Conservation (phyloP, 2,113 vertebrate species). For the Laterallus jamaicensis region DNA sequence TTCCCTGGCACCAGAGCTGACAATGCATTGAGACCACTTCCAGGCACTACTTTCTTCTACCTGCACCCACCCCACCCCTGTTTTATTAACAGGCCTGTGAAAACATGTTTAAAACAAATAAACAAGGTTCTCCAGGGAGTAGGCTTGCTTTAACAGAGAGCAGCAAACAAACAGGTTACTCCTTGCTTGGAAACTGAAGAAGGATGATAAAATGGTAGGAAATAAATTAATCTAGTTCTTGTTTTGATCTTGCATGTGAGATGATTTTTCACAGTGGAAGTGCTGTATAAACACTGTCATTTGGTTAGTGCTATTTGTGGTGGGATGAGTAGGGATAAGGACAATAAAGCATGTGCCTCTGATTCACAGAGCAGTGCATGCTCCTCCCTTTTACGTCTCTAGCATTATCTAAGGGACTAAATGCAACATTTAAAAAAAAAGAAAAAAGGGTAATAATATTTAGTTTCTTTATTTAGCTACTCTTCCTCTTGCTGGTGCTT, state of each 20-base stretch:
- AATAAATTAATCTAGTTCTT: background rate
- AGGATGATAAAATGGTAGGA: background rate
- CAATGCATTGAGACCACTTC: background rate
- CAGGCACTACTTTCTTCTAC: background rate
- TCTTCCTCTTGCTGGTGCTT: background rate
- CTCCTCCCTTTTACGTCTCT: background rate
- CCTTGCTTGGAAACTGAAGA: background rate
- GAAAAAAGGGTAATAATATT: background rate
- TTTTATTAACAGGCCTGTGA: background rate
- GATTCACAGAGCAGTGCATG: background rate
- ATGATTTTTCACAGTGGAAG: background rate
- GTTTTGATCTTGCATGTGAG: background rate
- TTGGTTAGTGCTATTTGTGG: background rate
- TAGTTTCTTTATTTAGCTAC: background rate
- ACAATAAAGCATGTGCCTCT: background rate
- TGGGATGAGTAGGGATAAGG: background rate
- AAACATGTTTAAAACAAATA: background rate
- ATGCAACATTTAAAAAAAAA: background rate
- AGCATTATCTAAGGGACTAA: background rate
- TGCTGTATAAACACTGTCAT: background rate
- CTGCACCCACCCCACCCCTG: accelerated
- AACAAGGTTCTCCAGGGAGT: background rate
- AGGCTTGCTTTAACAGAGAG: background rate
- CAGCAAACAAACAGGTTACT: background rate
- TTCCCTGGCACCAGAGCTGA: background rate